Conservation (phyloP, 1,140 invertebrate genomes). For the Pseudomyrmex dendroicus region DNA sequence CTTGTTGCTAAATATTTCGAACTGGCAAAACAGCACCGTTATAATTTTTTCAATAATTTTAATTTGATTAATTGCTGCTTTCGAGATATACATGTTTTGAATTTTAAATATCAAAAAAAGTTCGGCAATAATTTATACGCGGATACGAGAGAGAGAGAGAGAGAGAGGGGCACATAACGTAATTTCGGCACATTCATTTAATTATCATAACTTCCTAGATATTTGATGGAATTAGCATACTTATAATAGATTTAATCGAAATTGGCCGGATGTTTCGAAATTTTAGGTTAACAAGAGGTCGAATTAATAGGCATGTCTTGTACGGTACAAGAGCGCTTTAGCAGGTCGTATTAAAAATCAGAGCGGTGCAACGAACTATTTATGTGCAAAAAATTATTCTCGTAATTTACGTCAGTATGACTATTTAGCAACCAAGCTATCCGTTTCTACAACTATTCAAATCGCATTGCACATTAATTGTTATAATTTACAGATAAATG, state of each 20-base stretch:
- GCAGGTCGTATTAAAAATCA: constrained; percentile 58
- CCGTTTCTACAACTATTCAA: background rate
- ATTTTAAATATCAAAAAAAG: background rate
- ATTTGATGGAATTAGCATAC: constrained; percentile 52
- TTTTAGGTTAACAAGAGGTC: constrained; percentile 52
- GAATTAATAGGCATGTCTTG: constrained; percentile 36
- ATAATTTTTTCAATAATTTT: background rate
- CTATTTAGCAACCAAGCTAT: constrained; percentile 1
- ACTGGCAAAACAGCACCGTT: background rate
- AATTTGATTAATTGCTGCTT: background rate
- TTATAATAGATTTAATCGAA: constrained; percentile 26
- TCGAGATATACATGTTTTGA: background rate
- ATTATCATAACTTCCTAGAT: constrained; percentile 10
- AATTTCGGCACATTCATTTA: constrained; percentile 10
- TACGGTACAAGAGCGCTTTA: constrained; percentile 27
- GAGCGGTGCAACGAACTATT: constrained; percentile 48
- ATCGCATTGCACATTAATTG: background rate
- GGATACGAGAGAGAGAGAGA: background rate
- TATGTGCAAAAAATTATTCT: constrained; percentile 27
- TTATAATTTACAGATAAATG: too few relatives aligned
- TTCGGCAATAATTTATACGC: background rate
- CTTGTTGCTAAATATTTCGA: background rate
- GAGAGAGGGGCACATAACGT: constrained; percentile 3
- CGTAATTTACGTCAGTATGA: constrained; percentile 1
- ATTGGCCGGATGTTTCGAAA: constrained; percentile 18